Conservation (phyloP, 2,113 vertebrate species). For the Cephalopterus ornatus region DNA sequence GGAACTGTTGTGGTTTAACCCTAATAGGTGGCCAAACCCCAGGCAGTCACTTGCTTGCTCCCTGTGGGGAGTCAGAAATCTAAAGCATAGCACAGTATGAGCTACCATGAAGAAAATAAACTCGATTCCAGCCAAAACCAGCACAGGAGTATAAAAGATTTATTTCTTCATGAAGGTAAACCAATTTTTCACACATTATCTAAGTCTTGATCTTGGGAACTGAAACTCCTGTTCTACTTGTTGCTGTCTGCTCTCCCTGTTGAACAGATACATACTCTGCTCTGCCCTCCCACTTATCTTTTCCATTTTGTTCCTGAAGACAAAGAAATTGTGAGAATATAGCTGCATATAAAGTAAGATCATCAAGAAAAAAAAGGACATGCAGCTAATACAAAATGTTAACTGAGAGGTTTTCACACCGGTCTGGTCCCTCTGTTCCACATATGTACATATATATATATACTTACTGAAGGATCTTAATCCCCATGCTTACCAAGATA, state of each 20-base stretch:
- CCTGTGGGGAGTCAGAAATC: not conserved
- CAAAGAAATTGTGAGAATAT: not conserved
- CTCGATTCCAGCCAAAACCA: not conserved
- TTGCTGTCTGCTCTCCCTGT: not conserved
- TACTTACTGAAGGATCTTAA: not conserved
- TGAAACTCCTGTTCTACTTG: not conserved
- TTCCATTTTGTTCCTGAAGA: not conserved
- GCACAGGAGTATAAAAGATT: not conserved
- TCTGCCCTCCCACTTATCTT: not conserved
- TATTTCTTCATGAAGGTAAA: not conserved
- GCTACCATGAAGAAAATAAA: not conserved
- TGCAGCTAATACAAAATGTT: not conserved
- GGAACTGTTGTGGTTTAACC: not conserved
- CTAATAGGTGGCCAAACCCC: not conserved
- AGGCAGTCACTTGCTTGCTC: fast-evolving
- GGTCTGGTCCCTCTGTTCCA: not conserved
- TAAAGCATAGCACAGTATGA: not conserved
- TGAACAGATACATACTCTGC: not conserved
- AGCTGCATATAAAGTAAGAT: not conserved
- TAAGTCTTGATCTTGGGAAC: not conserved
- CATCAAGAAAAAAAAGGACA: not conserved
- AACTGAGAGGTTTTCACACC: not conserved
- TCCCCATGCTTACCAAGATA: not conserved
- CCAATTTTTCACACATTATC: not conserved
- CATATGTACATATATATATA: not conserved